Percentiles rank a stretch among this genome's conserved stretches.
Evolutionary conservation across 2,797 vertebrate species (phyloP).

Genomic region (Garrulus glandarius): DNA sequence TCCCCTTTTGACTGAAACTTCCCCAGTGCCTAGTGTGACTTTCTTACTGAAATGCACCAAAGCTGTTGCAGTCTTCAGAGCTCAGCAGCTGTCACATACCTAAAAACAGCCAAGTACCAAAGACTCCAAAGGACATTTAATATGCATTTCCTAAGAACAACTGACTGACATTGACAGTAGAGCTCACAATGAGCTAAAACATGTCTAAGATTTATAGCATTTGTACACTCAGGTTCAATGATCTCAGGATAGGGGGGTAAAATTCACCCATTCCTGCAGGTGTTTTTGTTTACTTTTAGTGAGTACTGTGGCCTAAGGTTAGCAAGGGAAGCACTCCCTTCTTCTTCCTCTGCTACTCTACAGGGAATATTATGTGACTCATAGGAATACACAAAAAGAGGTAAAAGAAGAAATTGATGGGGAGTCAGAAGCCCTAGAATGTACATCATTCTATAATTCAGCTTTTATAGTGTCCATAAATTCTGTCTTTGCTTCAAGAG

Average conservation of each 20-base stretch:
- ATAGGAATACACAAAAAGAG: not conserved
- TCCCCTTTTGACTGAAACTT: not conserved
- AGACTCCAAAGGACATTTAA: not conserved
- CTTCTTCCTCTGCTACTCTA: not conserved
- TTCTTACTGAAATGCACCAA: not conserved
- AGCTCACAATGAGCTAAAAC: not conserved
- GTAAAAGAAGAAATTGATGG: not conserved
- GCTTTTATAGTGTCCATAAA: constrained; percentile 17
- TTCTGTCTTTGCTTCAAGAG: not conserved
- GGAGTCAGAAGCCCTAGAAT: not conserved
- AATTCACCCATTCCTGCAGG: not conserved
- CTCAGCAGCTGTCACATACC: not conserved
- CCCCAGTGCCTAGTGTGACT: not conserved
- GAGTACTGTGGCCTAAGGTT: not conserved
- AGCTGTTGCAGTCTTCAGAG: not conserved
- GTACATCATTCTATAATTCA: not conserved
- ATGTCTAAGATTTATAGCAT: not conserved
- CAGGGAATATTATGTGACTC: not conserved
- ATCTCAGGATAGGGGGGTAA: not conserved
- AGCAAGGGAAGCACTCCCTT: not conserved
- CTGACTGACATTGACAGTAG: not conserved
- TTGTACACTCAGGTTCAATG: not conserved
- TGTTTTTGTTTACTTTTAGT: not conserved
- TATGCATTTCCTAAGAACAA: not conserved
- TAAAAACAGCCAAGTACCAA: not conserved